Evolutionary conservation across 2,888 invertebrate genomes (phyloP).

Genomic region (Myopa tessellatipennis): DNA sequence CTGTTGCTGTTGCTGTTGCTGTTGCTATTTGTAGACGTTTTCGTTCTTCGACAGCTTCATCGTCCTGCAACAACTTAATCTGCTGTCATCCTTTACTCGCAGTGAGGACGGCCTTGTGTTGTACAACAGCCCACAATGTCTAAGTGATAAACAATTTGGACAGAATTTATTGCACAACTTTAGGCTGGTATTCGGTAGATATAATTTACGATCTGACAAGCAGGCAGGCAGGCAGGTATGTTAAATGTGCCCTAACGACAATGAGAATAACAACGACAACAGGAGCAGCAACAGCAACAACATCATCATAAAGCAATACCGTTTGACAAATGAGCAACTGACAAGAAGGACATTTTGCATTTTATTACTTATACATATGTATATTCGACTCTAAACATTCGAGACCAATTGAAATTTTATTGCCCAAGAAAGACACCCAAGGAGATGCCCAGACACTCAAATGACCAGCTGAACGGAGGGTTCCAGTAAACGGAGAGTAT

Average conservation of each 20-base stretch:
- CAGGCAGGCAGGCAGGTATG: constrained; percentile 53
- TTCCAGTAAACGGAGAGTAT: neutral
- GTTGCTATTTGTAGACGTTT: neutral
- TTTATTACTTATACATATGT: neutral
- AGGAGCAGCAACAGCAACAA: constrained; percentile 35
- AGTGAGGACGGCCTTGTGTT: neutral
- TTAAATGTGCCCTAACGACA: constrained; percentile 51
- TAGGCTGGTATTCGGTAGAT: constrained; percentile 39
- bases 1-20: neutral
- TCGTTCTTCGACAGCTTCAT: constrained; percentile 3
- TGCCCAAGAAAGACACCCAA: neutral
- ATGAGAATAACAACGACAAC: constrained; percentile 40
- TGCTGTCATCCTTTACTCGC: neutral
- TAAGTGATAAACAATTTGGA: constrained; percentile 52
- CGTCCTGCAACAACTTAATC: constrained; percentile 16
- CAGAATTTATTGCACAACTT: constrained; percentile 52
- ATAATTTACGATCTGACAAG: constrained; percentile 50
- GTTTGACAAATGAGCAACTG: constrained; percentile 29
- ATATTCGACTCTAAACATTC: neutral
- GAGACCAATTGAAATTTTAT: constrained; percentile 25
- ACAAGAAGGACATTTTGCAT: constrained; percentile 26
- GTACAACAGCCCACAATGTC: constrained; percentile 7
- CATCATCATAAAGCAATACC: constrained; percentile 19
- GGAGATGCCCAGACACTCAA: no score
- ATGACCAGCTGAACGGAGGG: no score